A percentile compares a stretch with the other conserved stretches of the same genome.
phyloP scores from a whole-genome alignment of 2,113 vertebrate species.

The Micronycteris hirsuta region DNA sequence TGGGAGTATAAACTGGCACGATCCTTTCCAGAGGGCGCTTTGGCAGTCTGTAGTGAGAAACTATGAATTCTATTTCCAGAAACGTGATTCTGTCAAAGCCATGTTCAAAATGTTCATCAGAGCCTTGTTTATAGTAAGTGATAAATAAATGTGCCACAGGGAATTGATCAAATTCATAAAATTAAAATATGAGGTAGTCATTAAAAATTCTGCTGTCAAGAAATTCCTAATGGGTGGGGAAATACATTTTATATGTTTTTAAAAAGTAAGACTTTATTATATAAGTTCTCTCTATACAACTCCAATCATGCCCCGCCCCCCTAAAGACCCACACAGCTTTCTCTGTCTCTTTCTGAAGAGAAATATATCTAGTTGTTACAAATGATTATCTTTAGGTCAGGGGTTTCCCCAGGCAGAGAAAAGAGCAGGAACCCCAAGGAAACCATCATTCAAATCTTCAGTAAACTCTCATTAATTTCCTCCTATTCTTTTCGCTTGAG shows the following conservation, averaged over 20 bases:
- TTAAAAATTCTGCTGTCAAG: slow-evolving; percentile 5
- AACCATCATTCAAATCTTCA: neutral
- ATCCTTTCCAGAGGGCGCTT: neutral
- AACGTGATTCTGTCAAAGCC: neutral
- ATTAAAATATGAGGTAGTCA: neutral
- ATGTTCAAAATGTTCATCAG: neutral
- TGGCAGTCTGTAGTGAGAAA: neutral
- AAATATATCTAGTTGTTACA: neutral
- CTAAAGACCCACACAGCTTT: neutral
- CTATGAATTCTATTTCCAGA: neutral
- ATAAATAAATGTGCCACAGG: neutral
- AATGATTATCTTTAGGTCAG: neutral
- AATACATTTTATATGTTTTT: neutral
- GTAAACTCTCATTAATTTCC: neutral
- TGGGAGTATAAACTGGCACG: neutral
- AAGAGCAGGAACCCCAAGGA: neutral
- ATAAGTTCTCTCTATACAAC: neutral
- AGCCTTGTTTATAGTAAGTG: neutral
- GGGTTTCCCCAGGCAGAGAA: neutral
- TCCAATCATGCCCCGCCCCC: neutral
- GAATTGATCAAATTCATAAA: slow-evolving; percentile 5
- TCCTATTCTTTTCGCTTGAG: neutral
- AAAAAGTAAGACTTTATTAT: neutral
- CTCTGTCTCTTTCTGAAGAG: neutral
- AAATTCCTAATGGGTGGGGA: neutral